These are phyloP conservation scores for Temnothorax ravouxi DNA, from an alignment of 2,888 invertebrate species.

Conservation along the genomic window DNA sequence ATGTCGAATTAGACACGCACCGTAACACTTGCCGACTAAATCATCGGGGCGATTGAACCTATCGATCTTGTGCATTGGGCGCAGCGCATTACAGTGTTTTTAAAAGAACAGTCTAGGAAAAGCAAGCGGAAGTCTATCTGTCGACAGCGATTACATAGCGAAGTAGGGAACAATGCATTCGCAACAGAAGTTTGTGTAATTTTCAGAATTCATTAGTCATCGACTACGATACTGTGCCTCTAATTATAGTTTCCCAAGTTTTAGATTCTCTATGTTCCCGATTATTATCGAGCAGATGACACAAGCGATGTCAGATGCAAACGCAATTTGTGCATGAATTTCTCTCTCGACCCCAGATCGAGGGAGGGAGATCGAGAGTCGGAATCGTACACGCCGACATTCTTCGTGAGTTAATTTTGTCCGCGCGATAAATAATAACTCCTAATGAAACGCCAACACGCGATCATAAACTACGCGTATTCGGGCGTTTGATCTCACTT, in stretches of 20 bases:
- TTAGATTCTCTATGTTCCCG: too few species aligned
- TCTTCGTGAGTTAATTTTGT: constrained; percentile 65
- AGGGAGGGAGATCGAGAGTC: neutral
- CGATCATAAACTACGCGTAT: constrained; percentile 64
- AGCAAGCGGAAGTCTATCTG: neutral
- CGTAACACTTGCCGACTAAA: constrained; percentile 33
- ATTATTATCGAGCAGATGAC: constrained; percentile 62
- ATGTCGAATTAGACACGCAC: constrained; percentile 51
- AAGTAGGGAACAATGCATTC: neutral
- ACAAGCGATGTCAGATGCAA: constrained; percentile 60
- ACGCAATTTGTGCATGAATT: constrained; percentile 50
- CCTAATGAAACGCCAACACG: constrained; percentile 64
- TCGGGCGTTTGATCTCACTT: constrained; percentile 75
- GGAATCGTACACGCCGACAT: neutral
- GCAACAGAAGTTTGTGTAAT: constrained; percentile 8
- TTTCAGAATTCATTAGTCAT: neutral
- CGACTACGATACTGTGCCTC: neutral
- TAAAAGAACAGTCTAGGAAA: constrained; percentile 1
- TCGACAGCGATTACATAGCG: neutral
- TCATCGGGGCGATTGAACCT: constrained; percentile 17
- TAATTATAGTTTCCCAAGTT: constrained; percentile 26
- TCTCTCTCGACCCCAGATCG: constrained; percentile 20
- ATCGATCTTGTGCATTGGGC: constrained; percentile 37
- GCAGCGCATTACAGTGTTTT: neutral
- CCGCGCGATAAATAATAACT: constrained; percentile 73